Percentiles rank a stretch among this genome's conserved stretches.
These are phyloP conservation scores for Steatornis caripensis DNA, from an alignment of 2,113 vertebrate genomes.

Conservation along the genomic window DNA sequence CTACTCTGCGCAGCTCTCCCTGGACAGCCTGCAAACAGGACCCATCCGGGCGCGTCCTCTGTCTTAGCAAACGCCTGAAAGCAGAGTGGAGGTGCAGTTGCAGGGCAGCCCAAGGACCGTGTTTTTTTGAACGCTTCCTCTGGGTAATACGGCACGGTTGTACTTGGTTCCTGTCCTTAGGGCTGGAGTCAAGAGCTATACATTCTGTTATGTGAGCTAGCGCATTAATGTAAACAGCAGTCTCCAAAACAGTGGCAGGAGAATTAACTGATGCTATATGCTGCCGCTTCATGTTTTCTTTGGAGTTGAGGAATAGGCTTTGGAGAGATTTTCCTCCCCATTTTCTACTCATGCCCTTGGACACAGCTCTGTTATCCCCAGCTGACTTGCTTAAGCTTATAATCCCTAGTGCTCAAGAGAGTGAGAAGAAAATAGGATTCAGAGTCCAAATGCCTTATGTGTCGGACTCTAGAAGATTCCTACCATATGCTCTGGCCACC, in stretches of 20 bases:
- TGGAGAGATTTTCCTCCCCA: conserved; percentile 53
- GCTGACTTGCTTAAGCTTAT: conserved; percentile 63
- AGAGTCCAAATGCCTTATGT: conserved; percentile 38
- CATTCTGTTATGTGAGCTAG: conserved; percentile 39
- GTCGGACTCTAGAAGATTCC: conserved; percentile 48
- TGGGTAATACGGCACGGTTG: fast-evolving
- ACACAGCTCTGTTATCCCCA: conserved; percentile 55
- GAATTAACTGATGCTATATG: conserved; percentile 62
- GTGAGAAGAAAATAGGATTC: conserved; percentile 65
- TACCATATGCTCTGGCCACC: conserved; percentile 61
- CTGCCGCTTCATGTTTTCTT: conserved; percentile 61
- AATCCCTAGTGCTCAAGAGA: conserved; percentile 61
- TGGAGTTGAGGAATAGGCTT: conserved; percentile 63
- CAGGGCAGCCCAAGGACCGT: neutral
- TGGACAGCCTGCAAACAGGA: neutral
- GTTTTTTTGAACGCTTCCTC: neutral
- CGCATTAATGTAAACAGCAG: conserved; percentile 56
- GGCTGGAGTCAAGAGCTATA: conserved; percentile 43
- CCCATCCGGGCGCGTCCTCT: neutral
- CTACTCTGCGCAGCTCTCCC: neutral
- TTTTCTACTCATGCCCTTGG: conserved; percentile 52
- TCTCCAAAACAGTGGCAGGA: conserved; percentile 67
- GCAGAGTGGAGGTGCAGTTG: neutral
- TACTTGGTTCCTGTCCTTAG: neutral
- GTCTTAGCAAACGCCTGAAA: neutral